These are phyloP conservation scores for Crocallis elinguaria DNA, from an alignment of 2,888 invertebrate species.

Conservation along the genomic window DNA sequence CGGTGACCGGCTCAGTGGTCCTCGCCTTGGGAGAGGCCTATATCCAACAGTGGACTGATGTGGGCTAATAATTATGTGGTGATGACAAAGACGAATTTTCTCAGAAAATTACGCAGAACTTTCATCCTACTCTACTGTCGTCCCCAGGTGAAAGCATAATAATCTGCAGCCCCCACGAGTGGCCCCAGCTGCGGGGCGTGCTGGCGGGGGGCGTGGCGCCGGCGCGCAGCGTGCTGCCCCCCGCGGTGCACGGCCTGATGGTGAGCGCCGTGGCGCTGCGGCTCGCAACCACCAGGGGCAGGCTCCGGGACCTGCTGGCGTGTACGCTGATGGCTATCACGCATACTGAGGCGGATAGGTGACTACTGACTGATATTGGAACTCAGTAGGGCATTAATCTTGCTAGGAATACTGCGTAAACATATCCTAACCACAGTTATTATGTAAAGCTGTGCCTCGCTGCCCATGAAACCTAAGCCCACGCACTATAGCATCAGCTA, in stretches of 20 bases:
- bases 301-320: slow-evolving; percentile 82
- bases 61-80: too few species aligned
- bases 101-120: background rate
- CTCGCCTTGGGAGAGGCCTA: too few species aligned
- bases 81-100: too few species aligned
- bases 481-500: too few species aligned
- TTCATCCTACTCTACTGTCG: too few species aligned
- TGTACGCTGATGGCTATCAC: slow-evolving; percentile 83
- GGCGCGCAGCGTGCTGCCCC: slow-evolving; percentile 81
- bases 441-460: too few species aligned
- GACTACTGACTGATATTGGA: slow-evolving; percentile 3
- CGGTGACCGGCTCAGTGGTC: too few species aligned
- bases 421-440: too few species aligned
- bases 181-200: slow-evolving; percentile 53
- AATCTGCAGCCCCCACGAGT: slow-evolving; percentile 84
- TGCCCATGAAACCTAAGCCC: too few species aligned
- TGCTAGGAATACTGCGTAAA: too few species aligned
- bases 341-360: slow-evolving; percentile 42
- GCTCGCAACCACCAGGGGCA: slow-evolving; percentile 82
- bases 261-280: slow-evolving; percentile 88
- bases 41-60: too few species aligned
- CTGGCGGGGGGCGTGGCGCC: slow-evolving; percentile 51
- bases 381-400: too few species aligned
- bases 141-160: slow-evolving; percentile 91
- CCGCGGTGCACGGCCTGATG: slow-evolving; percentile 72